Evolutionary conservation across 1,140 invertebrate species (phyloP).

Genomic region (Galleria mellonella): DNA sequence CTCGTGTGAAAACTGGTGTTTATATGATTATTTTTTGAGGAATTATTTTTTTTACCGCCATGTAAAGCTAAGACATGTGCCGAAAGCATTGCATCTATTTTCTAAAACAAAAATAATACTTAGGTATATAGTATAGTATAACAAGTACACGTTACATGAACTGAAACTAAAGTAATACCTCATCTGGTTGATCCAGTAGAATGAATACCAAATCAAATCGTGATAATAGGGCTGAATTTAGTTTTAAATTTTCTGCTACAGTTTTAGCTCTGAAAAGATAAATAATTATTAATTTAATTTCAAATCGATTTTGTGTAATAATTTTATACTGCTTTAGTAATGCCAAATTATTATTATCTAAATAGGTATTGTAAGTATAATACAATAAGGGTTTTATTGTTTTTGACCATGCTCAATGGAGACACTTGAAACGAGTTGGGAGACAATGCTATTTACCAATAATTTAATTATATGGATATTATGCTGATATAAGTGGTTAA

Average conservation of each 20-base stretch:
- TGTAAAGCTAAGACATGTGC: slow-evolving; percentile 88
- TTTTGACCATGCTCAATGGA: too few species aligned
- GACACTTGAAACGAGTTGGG: too few species aligned
- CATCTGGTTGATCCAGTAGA: slow-evolving; percentile 89
- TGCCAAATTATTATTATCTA: too few species aligned
- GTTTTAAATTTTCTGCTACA: slow-evolving; percentile 92
- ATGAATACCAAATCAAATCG: slow-evolving; percentile 96
- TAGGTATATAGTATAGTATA: background rate
- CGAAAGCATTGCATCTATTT: slow-evolving; percentile 84
- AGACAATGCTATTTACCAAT: too few species aligned
- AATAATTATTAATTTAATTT: slow-evolving; percentile 1
- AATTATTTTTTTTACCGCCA: slow-evolving; percentile 66
- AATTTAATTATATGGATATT: too few species aligned
- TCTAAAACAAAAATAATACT: slow-evolving; percentile 30
- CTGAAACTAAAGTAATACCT: too few species aligned
- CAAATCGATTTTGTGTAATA: background rate
- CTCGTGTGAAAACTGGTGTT: slow-evolving; percentile 32
- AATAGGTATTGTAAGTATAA: too few species aligned
- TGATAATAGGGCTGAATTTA: slow-evolving; percentile 89
- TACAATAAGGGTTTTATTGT: too few species aligned
- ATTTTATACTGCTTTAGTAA: too few species aligned
- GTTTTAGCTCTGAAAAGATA: slow-evolving; percentile 81
- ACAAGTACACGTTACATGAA: too few species aligned
- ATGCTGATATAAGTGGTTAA: too few species aligned
- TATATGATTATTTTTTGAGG: slow-evolving; percentile 8